Base-by-base conservation (phyloP, 2,113 vertebrate species). In the Heteronetta atricapilla region DNA sequence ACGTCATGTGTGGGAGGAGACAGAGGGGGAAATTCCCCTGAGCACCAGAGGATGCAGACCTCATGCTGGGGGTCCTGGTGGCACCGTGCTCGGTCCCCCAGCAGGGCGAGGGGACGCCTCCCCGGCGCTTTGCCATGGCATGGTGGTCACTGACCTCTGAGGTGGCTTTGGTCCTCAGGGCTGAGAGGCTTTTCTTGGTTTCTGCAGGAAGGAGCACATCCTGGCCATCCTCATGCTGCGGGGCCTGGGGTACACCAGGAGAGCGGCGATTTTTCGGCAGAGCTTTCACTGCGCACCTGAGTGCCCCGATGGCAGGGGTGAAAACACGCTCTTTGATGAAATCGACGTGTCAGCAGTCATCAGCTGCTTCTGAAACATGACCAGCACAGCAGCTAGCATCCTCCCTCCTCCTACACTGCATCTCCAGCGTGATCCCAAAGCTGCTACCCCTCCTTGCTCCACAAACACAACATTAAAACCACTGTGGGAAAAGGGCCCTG, bases 201-300 rank as follows among this genome's bases (percentile, higher is more conserved):
- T 88, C 81, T 89, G 40, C 96, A 98, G 97, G 72, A 95, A 95
- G 83, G 85, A 91, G 12, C 97, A 98, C 4, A 0, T 98, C 52
- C 25, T 86, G 48, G 95, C 95, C 1, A 31, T 98, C 67, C 94
- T 98, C 0, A 3, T 36, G 0, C 77, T 94, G 5, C 90, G 94
- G 48, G 95, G 97, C 3, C 76, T 94, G 36, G 11, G 91, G 5
- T 40, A 20, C 0, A 34, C 64, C 58, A 89, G 33, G n/a, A 93
- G 90, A 81, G 33, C 6, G 0, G 82, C 79, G 0, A 88, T 97
- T 46, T 16, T 88, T 53, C 90, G 1, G 31, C 86, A 97, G 52
- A 36, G 36, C 19, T 19, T 64, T 40, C 38, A 9, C n/a, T 46
- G 0, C 0, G 15, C 2, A 1, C 60, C 33, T 53, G 79, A 88